These are phyloP conservation scores for Nylanderia fulva DNA, from an alignment of 1,140 invertebrate genomes.

Conservation along the genomic window DNA sequence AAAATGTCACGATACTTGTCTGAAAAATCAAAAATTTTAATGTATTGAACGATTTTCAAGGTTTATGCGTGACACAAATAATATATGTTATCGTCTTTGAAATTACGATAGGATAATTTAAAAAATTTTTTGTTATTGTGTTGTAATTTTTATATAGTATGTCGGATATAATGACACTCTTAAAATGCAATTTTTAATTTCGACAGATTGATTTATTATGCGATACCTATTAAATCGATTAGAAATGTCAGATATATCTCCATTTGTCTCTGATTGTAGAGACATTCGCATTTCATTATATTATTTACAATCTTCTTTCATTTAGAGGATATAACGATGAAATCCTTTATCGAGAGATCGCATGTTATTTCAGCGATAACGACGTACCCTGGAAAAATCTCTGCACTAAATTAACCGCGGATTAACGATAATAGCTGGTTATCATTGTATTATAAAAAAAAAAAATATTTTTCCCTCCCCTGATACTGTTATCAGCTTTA, in stretches of 20 bases:
- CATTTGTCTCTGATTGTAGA: background rate
- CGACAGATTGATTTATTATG: background rate
- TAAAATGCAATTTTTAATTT: background rate
- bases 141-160: background rate
- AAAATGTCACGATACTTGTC: background rate
- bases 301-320: background rate
- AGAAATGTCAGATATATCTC: background rate
- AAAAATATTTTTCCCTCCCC: background rate
- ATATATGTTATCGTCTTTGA: background rate
- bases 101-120: background rate
- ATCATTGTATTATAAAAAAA: constrained; percentile 14
- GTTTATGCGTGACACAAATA: too few species aligned
- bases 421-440: constrained; percentile 16
- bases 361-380: background rate
- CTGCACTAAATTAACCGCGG: constrained; percentile 33
- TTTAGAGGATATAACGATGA: background rate
- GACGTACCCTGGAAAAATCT: constrained; percentile 1
- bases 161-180: background rate
- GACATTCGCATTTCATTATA: background rate
- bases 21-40: background rate
- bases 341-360: background rate
- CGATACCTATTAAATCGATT: background rate
- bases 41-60: too few species aligned
- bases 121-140: background rate
- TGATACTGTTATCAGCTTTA: constrained; percentile 34